Evolutionary conservation across 2,797 vertebrate genomes (phyloP).

Genomic region (Enoplosus armatus): DNA sequence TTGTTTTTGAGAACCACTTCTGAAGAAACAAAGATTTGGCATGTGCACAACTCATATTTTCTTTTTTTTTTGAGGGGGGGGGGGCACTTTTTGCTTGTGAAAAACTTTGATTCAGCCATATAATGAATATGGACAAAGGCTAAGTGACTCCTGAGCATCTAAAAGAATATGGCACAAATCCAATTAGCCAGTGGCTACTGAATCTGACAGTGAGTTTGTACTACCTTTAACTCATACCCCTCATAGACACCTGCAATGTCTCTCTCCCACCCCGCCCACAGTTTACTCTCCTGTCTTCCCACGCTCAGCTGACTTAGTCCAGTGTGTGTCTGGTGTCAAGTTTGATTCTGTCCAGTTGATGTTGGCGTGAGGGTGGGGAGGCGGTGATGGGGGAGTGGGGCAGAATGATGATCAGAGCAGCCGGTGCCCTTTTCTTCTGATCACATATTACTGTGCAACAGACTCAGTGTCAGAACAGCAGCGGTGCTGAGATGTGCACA

Average conservation of each 20-base stretch:
- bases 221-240: slow-evolving; percentile 40
- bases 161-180: not conserved
- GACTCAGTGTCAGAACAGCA: slow-evolving; percentile 80
- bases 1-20: too few relatives aligned
- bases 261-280: slow-evolving; percentile 37
- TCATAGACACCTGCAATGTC: slow-evolving; percentile 42
- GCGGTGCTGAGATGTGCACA: slow-evolving; percentile 68
- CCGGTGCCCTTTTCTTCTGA: slow-evolving; percentile 86
- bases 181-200: not conserved
- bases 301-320: slow-evolving; percentile 42
- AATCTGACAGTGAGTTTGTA: slow-evolving; percentile 30
- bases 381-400: slow-evolving; percentile 53
- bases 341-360: slow-evolving; percentile 70
- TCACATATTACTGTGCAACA: slow-evolving; percentile 85
- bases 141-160: not conserved
- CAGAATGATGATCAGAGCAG: slow-evolving; percentile 80
- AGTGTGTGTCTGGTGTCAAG: slow-evolving; percentile 72
- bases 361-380: slow-evolving; percentile 34
- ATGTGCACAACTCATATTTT: too few relatives aligned
- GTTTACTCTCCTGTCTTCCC: slow-evolving; percentile 48
- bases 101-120: not conserved
- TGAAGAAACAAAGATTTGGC: too few relatives aligned
- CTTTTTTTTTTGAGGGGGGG: too few relatives aligned
- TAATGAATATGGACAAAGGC: not conserved
- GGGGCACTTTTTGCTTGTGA: not conserved